Evolutionary conservation across 2,797 vertebrate genomes (phyloP).

Genomic region (Podargus strigoides): DNA sequence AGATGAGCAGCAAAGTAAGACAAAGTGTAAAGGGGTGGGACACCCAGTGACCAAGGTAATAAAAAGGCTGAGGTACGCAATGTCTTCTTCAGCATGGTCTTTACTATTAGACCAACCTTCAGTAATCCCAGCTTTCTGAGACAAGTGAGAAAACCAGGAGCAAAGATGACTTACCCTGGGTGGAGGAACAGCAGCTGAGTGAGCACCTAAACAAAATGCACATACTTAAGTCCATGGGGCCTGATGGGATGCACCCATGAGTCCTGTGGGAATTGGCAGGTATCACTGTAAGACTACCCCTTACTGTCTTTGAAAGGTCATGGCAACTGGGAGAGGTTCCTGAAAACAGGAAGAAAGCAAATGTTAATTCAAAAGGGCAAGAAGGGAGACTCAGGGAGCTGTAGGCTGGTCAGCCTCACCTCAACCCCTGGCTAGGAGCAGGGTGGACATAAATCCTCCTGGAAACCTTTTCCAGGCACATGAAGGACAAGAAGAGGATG

Average conservation of each 20-base stretch:
- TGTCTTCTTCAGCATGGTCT: not conserved
- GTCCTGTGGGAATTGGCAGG: not conserved
- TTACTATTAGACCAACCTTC: not conserved
- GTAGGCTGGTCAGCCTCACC: not conserved
- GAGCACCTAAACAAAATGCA: not conserved
- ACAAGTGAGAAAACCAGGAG: not conserved
- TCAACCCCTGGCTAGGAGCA: not conserved
- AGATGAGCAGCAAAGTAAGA: not conserved
- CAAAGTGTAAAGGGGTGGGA: not conserved
- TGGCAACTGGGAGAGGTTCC: not conserved
- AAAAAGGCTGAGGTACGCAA: not conserved
- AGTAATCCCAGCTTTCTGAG: not conserved
- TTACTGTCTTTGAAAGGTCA: not conserved
- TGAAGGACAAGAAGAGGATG: not conserved
- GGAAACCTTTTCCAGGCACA: not conserved
- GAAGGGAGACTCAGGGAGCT: fast-evolving
- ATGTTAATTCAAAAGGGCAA: not conserved
- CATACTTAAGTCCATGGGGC: not conserved
- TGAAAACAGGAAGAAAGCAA: not conserved
- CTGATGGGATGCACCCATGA: not conserved
- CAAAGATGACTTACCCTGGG: not conserved
- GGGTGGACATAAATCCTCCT: not conserved
- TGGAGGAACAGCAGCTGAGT: not conserved
- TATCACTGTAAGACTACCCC: not conserved
- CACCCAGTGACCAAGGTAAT: not conserved